Base-by-base conservation (phyloP, 1,140 invertebrate genomes). In the Drosophila bocki region DNA sequence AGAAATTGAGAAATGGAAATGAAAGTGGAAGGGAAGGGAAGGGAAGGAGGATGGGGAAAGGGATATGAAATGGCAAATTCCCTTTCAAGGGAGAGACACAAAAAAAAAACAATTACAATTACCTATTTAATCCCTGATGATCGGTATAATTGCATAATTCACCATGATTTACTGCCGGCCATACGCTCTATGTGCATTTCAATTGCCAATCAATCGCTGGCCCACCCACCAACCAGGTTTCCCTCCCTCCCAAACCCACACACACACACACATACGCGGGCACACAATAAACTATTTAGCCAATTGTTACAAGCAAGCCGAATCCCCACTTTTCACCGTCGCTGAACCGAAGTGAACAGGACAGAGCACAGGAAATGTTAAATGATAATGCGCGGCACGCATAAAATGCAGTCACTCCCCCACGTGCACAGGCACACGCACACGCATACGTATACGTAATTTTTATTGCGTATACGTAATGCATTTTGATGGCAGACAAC, bases 381-480 rank as follows among this genome's bases (percentile, higher is more conserved):
- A 88, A 88, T 88, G 84, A 88, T 88, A 88, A 88, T 88, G 84
- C 84, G 80, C 54, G 81, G 84, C 84, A 88, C 81, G 84, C 84
- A 87, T 87, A 88, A 87, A 87, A 80, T 80, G 84, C 85, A 75
- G 76, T 68, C 62, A 60, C 50, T 68, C 32, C 41, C 11, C 15
- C 12, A 15, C 15, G 19, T n/a, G 42, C 59, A 41, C 22, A 35
- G 11, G 44, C 11, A 22, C 48, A 3, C 37, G 41, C 19, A 22
- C 19, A 54, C 13, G 33, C 33, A 11, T 54, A 48, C 83, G 82
- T 86, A 87, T 86, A 87, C 82, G 82, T 87, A 87, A 86, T 86
- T 84, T 86, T 86, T 87, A 87, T 83, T 88, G 85, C 84, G 81
- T 84, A 88, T 88, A 84, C 84, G 84, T 88, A 88, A 88, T 88